Percentiles rank a stretch among this genome's conserved stretches.
Evolutionary conservation across 2,113 vertebrate genomes (phyloP).

Genomic region (Platichthys stellatus): DNA sequence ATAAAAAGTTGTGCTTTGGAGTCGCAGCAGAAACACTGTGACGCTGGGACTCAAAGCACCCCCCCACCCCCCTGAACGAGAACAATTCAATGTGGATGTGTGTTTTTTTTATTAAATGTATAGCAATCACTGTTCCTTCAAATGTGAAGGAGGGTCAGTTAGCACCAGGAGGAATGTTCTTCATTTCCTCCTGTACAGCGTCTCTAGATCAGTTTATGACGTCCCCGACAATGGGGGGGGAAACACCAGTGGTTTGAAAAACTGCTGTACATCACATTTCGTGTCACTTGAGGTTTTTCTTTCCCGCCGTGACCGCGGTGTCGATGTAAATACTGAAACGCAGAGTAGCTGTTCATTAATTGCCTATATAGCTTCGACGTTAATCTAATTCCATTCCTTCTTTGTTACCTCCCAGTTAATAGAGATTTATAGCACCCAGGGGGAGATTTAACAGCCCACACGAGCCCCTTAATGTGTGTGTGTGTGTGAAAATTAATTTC

Average conservation of each 20-base stretch:
- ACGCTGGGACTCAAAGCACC: slow-evolving; percentile 36
- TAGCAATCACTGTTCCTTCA: slow-evolving; percentile 16
- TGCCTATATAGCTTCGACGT: slow-evolving; percentile 22
- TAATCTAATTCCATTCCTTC: slow-evolving; percentile 41
- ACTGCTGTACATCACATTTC: slow-evolving; percentile 33
- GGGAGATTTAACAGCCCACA: slow-evolving; percentile 33
- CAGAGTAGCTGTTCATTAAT: slow-evolving; percentile 18
- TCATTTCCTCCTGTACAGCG: slow-evolving; percentile 7
- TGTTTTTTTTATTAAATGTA: slow-evolving; percentile 13
- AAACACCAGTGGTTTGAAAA: too few species aligned
- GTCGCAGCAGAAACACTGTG: slow-evolving; percentile 6
- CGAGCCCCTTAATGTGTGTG: slow-evolving; percentile 5
- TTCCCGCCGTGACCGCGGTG: slow-evolving; percentile 7
- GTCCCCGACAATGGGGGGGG: too few species aligned
- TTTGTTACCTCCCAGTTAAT: slow-evolving; percentile 38
- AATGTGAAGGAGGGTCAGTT: slow-evolving; percentile 31
- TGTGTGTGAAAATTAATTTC: slow-evolving; percentile 25
- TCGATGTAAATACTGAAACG: slow-evolving; percentile 53
- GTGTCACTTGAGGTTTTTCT: slow-evolving; percentile 20
- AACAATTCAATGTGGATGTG: slow-evolving; percentile 13
- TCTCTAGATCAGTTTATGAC: neutral
- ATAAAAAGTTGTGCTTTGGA: neutral
- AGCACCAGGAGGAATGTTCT: neutral
- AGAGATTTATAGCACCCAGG: slow-evolving; percentile 48
- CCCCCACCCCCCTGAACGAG: slow-evolving; percentile 11